Evolutionary conservation across 2,797 vertebrate species (phyloP).

Genomic region (Octomys mimax): DNA sequence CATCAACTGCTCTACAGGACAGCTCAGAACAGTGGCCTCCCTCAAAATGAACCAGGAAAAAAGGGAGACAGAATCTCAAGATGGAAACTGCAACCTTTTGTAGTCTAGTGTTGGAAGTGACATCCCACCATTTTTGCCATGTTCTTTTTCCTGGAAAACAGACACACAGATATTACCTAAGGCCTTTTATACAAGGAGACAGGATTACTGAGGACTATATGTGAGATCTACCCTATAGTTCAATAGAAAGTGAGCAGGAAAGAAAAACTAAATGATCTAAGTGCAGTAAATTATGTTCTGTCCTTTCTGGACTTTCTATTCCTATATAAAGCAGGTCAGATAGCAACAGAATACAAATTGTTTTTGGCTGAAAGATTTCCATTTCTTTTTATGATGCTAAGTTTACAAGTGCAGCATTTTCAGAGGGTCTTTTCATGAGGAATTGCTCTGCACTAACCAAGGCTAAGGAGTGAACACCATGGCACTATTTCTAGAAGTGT

Average conservation of each 20-base stretch:
- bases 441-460: slow-evolving; percentile 69
- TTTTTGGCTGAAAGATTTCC: slow-evolving; percentile 62
- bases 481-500: slow-evolving; percentile 79
- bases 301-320: slow-evolving; percentile 31
- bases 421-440: slow-evolving; percentile 72
- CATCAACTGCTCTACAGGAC: neutral
- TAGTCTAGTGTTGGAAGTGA: neutral
- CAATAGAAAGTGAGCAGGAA: slow-evolving; percentile 40
- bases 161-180: neutral
- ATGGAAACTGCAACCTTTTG: neutral
- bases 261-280: slow-evolving; percentile 25
- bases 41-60: neutral
- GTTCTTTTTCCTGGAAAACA: neutral
- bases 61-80: neutral
- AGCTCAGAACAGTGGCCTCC: neutral
- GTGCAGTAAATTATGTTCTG: slow-evolving; percentile 21
- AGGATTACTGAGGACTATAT: neutral
- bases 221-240: neutral
- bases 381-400: slow-evolving; percentile 68
- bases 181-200: neutral
- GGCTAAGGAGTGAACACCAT: slow-evolving; percentile 80
- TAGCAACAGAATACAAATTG: slow-evolving; percentile 67
- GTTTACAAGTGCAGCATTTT: slow-evolving; percentile 70
- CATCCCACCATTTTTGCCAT: neutral
- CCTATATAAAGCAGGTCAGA: neutral